Base-by-base conservation (phyloP, 1,140 invertebrate species). In the Dinoponera quadriceps region DNA sequence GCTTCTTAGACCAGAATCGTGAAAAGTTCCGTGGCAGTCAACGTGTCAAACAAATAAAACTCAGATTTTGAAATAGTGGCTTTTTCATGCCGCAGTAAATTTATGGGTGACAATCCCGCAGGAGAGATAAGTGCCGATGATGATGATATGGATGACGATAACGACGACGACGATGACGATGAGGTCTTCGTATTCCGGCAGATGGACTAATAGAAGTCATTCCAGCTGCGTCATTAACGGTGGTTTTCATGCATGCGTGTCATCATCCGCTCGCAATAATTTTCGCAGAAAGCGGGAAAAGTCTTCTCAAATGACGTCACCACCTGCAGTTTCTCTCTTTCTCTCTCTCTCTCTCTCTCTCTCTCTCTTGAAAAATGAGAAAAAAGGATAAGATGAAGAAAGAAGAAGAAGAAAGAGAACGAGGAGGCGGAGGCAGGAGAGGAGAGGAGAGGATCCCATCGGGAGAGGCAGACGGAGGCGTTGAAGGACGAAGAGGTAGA, bases 201-300 rank as follows among this genome's bases (percentile, higher is more conserved):
- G 86, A 93, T 91, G 91, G 89, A 92, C 90, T 93, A 94, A 93
- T 93, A 92, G 89, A 91, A 93, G 90, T 92, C 92, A 92, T 93
- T 93, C 90, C 92, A 22, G 62, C 84, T 88, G 22, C 25, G 81
- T 93, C 90, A 90, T 93, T 93, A 93, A 83, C 57, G 81, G 69
- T 82, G 22, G 75, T 86, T 87, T 90, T 86, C 85, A 84, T 90
- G 85, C 83, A 62, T 74, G 83, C 29, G 57, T 90, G 89, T 92
- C 80, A 91, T 83, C 38, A 9, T 9, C 38, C 38, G 38, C 38
- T 44, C 87, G 74, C 57, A n/a, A 80, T 89, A 85, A 91, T 91
- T 93, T 89, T 85, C 87, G 78, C 85, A 86, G 7, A 9, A 44
- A 82, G 73, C 72, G 71, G 22, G 72, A 85, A 88, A 91, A 92